phyloP scores from a whole-genome alignment of 2,113 vertebrate genomes.

The Neomonachus schauinslandi region DNA sequence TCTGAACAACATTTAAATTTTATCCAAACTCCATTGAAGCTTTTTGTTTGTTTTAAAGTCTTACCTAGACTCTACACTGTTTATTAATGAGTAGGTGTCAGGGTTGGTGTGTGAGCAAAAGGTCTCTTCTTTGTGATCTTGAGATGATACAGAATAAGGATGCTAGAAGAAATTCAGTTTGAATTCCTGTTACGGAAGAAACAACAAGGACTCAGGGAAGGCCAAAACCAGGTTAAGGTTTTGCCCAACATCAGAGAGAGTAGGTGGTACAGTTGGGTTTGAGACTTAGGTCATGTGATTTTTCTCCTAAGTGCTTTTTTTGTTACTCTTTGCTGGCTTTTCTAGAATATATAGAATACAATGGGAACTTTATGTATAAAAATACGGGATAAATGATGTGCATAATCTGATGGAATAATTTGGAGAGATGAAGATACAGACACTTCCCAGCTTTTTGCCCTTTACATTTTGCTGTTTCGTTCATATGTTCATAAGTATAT shows the following conservation, averaged over 20 bases:
- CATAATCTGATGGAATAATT: constrained; percentile 61
- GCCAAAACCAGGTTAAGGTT: background rate
- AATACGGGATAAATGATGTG: constrained; percentile 51
- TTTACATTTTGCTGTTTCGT: constrained; percentile 31
- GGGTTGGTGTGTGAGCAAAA: background rate
- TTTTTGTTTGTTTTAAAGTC: constrained; percentile 31
- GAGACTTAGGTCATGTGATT: background rate
- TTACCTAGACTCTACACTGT: background rate
- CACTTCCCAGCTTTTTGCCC: constrained; percentile 39
- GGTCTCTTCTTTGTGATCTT: background rate
- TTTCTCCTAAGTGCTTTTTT: background rate
- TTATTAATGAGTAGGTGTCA: constrained; percentile 1
- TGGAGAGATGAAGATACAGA: constrained; percentile 49
- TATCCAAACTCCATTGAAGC: background rate
- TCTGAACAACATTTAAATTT: background rate
- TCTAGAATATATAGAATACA: background rate
- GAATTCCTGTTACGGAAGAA: background rate
- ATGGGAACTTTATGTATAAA: constrained; percentile 58
- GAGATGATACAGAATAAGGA: background rate
- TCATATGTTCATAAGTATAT: constrained; percentile 64
- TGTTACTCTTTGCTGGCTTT: constrained; percentile 13
- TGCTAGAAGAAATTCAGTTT: background rate
- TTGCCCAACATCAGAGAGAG: background rate
- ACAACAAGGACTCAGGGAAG: background rate
- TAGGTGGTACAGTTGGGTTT: background rate